These are phyloP conservation scores for Melanerpes formicivorus DNA, from an alignment of 2,113 vertebrate species.

Conservation along the genomic window DNA sequence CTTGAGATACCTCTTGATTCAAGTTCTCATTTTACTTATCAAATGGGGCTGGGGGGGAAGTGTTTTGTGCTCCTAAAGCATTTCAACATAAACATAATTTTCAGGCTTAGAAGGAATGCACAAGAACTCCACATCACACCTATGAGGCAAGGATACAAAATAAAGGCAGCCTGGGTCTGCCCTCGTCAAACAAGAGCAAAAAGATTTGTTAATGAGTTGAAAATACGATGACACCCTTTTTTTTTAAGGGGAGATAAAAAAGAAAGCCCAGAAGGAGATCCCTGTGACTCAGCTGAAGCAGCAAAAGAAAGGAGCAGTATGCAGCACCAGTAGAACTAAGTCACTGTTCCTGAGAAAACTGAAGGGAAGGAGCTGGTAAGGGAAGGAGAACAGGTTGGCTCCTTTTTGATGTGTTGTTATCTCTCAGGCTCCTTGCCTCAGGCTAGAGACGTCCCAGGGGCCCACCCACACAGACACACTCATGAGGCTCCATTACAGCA, in stretches of 20 bases:
- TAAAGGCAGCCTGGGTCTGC: background rate
- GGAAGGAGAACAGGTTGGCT: background rate
- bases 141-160: background rate
- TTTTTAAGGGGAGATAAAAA: accelerated
- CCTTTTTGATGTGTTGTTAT: background rate
- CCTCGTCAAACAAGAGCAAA: background rate
- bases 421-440: conserved; percentile 7
- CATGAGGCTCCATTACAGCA: background rate
- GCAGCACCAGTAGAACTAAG: background rate
- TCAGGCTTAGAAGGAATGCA: background rate
- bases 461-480: background rate
- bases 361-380: background rate
- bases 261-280: background rate
- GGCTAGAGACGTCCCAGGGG: background rate
- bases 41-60: background rate
- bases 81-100: background rate
- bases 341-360: background rate
- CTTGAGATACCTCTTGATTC: background rate
- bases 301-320: background rate
- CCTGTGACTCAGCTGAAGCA: background rate
- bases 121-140: background rate
- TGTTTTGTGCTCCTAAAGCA: background rate
- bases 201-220: background rate
- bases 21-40: background rate
- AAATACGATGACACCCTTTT: background rate